Evolutionary conservation across 1,140 invertebrate genomes (phyloP).

Genomic region (Cydia fagiglandana): DNA sequence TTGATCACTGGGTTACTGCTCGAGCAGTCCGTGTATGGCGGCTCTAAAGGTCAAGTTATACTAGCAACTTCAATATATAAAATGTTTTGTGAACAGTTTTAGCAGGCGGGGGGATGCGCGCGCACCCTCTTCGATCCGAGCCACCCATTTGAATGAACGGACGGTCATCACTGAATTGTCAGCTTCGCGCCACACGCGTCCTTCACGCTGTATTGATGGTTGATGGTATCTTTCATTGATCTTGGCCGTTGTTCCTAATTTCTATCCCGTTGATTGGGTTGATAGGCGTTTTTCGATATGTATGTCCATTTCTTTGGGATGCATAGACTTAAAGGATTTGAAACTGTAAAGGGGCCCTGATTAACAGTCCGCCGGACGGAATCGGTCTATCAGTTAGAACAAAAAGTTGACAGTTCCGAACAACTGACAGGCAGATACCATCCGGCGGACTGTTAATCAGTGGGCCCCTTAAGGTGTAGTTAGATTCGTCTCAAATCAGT

Average conservation of each 20-base stretch:
- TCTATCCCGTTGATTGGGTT: not conserved
- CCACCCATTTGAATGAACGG: constrained; percentile 63
- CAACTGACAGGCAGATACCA: too few species aligned
- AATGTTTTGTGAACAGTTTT: not conserved
- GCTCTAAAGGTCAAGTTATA: not conserved
- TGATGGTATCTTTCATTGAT: constrained; percentile 25
- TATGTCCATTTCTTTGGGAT: not conserved
- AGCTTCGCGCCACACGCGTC: constrained; percentile 37
- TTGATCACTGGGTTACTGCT: too few species aligned
- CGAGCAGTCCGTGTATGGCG: too few species aligned
- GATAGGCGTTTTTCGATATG: not conserved
- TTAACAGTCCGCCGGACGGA: too few species aligned
- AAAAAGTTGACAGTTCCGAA: too few species aligned
- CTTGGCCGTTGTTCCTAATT: not conserved
- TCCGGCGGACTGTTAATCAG: too few species aligned
- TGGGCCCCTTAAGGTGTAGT: too few species aligned
- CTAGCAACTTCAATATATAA: not conserved
- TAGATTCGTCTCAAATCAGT: too few species aligned
- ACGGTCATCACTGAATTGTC: constrained; percentile 42
- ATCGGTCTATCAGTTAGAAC: too few species aligned
- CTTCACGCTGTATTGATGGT: constrained; percentile 36
- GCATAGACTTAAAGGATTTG: too few species aligned
- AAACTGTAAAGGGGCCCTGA: too few species aligned
- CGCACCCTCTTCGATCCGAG: constrained; percentile 68
- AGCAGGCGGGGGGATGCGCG: constrained; percentile 50